Base-by-base conservation (phyloP, 2,113 vertebrate genomes). In the Zosterops hypoxanthus region DNA sequence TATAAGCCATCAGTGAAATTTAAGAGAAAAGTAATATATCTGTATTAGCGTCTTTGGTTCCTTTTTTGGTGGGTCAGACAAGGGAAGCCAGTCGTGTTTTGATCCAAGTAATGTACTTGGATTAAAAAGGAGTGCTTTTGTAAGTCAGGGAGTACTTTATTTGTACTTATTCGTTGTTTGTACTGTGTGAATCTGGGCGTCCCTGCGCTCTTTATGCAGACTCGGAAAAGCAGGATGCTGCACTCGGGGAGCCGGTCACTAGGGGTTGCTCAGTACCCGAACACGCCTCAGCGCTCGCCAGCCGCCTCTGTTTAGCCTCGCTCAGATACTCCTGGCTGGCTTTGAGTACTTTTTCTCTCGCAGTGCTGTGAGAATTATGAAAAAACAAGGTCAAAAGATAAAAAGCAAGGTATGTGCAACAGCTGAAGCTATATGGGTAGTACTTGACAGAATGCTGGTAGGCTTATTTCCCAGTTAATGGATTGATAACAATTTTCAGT, bases 251-350 rank as follows among this genome's bases (percentile, higher is more conserved):
- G 56, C 22, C 41, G 14, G 82, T 46, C 97, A 52, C 95, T 95
- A 97, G 97, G 70, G 94, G 96, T 36, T 95, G 96, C 97, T 97
- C 95, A 10, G 86, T 24, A 66, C 81, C 71, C 95, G 11, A 79
- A 12, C 79, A 76, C 28, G 8, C 77, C 33, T 47, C 56, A 0
- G 47, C 10, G 2, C 53, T 55, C 44, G 4, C 31, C 68, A 6
- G 64, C 39, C 8, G 23, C 60, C 56, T 36, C 60, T 16, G 2
- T 6, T 60, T 29, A 7, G 14, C 5, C n/a, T 36, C 9, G 19
- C 33, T 77, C 56, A 12, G 42, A 5, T 34, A 11, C 21, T 25
- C 42, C 34, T 12, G 44, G 3, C 46, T 33, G 16, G 5, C 8
- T 71, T 56, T 18, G 53, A 21, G 42, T 24, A 33, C 24, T 57